phyloP scores from a whole-genome alignment of 2,113 vertebrate species.

The Chloropsis cyanopogon region DNA sequence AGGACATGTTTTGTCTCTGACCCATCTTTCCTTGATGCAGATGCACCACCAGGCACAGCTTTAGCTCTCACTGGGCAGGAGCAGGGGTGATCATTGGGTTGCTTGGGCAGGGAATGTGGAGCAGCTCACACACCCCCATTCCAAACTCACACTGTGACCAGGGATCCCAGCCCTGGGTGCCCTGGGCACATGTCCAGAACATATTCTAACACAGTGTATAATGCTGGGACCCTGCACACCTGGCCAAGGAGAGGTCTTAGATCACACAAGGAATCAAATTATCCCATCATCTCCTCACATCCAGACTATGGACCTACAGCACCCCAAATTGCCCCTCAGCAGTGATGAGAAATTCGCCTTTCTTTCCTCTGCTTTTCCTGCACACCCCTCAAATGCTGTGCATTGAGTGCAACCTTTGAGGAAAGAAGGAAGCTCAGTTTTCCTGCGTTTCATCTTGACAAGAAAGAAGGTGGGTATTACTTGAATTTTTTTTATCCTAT shows the following conservation, averaged over 20 bases:
- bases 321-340: not conserved
- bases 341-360: rapidly evolving
- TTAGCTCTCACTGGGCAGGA: not conserved
- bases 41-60: not conserved
- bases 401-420: not conserved
- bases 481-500: not conserved
- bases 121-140: not conserved
- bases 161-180: not conserved
- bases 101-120: not conserved
- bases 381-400: not conserved
- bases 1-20: not conserved
- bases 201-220: rapidly evolving
- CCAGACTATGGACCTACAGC: rapidly evolving
- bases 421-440: not conserved
- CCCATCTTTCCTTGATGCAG: not conserved
- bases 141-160: rapidly evolving
- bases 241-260: not conserved
- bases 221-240: not conserved
- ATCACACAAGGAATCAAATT: not conserved
- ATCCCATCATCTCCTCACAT: not conserved
- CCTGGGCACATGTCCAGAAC: not conserved
- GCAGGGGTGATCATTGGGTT: not conserved
- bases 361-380: not conserved
- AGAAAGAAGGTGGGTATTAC: not conserved
- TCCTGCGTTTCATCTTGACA: not conserved